Conservation (phyloP, 2,888 invertebrate genomes). For the Caenorhabditis becei region DNA sequence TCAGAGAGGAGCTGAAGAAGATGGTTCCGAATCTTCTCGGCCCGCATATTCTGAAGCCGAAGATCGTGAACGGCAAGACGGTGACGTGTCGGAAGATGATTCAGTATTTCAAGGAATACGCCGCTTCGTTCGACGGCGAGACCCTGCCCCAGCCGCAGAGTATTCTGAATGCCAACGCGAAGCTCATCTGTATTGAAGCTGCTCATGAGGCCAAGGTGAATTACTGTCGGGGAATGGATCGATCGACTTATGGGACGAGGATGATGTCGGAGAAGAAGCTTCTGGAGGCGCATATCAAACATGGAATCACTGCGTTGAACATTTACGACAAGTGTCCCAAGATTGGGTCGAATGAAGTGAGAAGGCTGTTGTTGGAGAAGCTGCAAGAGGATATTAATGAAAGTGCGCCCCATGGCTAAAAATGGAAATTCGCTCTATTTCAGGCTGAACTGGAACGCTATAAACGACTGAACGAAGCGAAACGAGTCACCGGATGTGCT, state of each 20-base stretch:
- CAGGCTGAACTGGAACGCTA: conserved; percentile 79
- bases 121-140: conserved; percentile 74
- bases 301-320: conserved; percentile 77
- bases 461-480: conserved; percentile 79
- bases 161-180: conserved; percentile 79
- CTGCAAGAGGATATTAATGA: conserved; percentile 81
- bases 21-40: conserved; percentile 76
- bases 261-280: conserved; percentile 80
- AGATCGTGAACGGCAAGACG: conserved; percentile 77
- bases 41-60: conserved; percentile 74
- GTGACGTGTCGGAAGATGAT: conserved; percentile 79
- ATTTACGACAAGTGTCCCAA: conserved; percentile 79
- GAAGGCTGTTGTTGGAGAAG: conserved; percentile 73
- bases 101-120: conserved; percentile 79
- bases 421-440: conserved; percentile 34
- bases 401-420: conserved; percentile 1
- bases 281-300: conserved; percentile 74
- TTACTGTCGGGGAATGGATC: conserved; percentile 79
- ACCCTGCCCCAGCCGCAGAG: conserved; percentile 74
- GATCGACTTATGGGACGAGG: conserved; percentile 73
- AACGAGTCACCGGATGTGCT: conserved; percentile 74
- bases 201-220: conserved; percentile 77
- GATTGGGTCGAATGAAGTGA: conserved; percentile 76
- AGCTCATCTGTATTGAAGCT: conserved; percentile 76
- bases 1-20: conserved; percentile 78